Conservation (phyloP, 2,888 invertebrate genomes). For the Quadriops clusia region DNA sequence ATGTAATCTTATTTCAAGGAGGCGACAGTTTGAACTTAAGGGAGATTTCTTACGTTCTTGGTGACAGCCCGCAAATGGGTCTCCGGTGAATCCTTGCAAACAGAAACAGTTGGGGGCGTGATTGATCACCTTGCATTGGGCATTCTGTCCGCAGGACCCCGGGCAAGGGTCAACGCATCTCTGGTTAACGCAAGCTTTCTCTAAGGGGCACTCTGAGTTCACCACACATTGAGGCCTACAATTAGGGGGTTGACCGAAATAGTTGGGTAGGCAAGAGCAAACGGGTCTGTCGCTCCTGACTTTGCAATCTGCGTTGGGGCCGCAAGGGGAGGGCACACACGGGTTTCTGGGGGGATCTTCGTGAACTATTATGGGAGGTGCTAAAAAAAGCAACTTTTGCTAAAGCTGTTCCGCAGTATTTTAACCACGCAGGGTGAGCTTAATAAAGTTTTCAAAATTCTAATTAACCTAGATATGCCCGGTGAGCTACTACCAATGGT, state of each 20-base stretch:
- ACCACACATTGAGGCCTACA: constrained; percentile 67
- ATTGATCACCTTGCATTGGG: constrained; percentile 56
- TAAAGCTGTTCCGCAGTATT: neutral
- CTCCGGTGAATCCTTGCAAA: constrained; percentile 57
- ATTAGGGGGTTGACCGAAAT: constrained; percentile 67
- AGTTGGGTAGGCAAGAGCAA: constrained; percentile 63
- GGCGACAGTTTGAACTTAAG: neutral
- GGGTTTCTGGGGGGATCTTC: constrained; percentile 35
- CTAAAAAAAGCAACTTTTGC: constrained; percentile 24
- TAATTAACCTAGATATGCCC: too few species aligned
- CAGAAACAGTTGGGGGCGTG: constrained; percentile 66
- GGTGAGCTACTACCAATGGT: too few species aligned
- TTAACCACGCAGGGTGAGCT: too few species aligned
- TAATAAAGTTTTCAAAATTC: too few species aligned
- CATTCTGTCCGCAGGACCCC: constrained; percentile 62
- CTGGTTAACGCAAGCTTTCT: constrained; percentile 58
- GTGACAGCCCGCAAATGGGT: constrained; percentile 68
- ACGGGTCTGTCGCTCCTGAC: constrained; percentile 54
- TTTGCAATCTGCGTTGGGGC: constrained; percentile 64
- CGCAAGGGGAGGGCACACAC: constrained; percentile 64
- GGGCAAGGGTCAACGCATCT: constrained; percentile 63
- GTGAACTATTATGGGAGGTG: constrained; percentile 21
- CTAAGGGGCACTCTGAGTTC: constrained; percentile 60
- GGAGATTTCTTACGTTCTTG: constrained; percentile 32
- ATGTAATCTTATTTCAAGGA: neutral